Percentiles rank a stretch among this genome's conserved stretches.
Conservation (phyloP, 2,888 invertebrate species). For the Anagyrus pseudococci region DNA sequence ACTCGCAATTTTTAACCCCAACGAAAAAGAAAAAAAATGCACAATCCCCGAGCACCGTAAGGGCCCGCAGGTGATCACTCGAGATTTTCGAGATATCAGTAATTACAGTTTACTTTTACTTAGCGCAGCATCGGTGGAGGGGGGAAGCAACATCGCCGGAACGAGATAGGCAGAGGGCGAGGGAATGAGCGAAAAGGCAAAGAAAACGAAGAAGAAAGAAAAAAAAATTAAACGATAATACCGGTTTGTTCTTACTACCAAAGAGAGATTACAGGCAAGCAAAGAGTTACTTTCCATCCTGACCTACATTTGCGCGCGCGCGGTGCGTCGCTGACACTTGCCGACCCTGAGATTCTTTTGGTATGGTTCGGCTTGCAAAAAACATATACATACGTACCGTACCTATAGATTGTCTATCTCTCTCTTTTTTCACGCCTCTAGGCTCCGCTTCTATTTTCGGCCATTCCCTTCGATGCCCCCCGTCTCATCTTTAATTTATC, state of each 20-base stretch:
- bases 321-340: slow-evolving; percentile 44
- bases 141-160: background rate
- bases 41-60: background rate
- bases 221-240: slow-evolving; percentile 47
- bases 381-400: too few species aligned
- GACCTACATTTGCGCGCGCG: slow-evolving; percentile 50
- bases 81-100: background rate
- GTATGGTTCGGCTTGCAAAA: slow-evolving; percentile 38
- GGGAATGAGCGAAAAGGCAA: background rate
- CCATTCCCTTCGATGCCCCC: too few species aligned
- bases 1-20: too few species aligned
- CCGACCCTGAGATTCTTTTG: slow-evolving; percentile 48
- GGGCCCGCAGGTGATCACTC: background rate
- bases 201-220: background rate
- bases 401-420: too few species aligned
- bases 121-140: background rate
- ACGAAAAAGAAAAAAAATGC: too few species aligned
- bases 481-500: too few species aligned
- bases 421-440: slow-evolving; percentile 31
- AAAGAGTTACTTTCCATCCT: slow-evolving; percentile 55
- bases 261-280: slow-evolving; percentile 48
- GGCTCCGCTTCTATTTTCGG: too few species aligned
- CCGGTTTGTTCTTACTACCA: slow-evolving; percentile 43
- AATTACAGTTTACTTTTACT: background rate
- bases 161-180: background rate